These are phyloP conservation scores for Fistularia tabacaria DNA, from an alignment of 2,797 vertebrate species.

Conservation along the genomic window DNA sequence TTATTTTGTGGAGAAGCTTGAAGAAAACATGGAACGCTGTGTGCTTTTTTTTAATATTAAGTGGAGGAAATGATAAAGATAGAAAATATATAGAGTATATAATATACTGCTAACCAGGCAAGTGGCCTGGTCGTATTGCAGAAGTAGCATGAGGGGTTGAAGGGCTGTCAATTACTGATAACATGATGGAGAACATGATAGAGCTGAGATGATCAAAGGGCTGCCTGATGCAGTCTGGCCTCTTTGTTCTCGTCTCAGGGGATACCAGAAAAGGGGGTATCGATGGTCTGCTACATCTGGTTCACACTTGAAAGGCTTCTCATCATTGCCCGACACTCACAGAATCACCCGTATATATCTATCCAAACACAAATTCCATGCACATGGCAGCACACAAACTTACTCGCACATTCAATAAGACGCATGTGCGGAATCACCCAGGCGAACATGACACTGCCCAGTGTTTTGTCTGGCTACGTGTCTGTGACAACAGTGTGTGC, in stretches of 20 bases:
- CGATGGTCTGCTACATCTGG: conserved; percentile 31
- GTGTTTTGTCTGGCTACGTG: background rate
- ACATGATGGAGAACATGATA: conserved; percentile 23
- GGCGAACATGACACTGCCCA: background rate
- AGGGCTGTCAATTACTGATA: conserved; percentile 60
- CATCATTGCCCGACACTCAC: conserved; percentile 18
- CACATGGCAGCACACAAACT: conserved; percentile 7
- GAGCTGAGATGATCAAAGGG: conserved; percentile 62
- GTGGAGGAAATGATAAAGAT: too few species aligned
- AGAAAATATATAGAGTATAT: background rate
- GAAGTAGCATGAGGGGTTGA: conserved; percentile 21
- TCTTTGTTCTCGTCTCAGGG: conserved; percentile 67
- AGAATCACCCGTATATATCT: background rate
- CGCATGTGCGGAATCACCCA: background rate
- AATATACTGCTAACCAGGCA: conserved; percentile 1
- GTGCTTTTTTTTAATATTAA: too few species aligned
- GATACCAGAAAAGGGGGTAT: conserved; percentile 24
- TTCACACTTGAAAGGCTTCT: conserved; percentile 34
- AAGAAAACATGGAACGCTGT: too few species aligned
- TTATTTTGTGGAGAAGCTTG: too few species aligned
- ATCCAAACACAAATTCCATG: conserved; percentile 7
- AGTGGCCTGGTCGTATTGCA: conserved; percentile 14
- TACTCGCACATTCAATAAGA: background rate
- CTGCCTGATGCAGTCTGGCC: conserved; percentile 54
- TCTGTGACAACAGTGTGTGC: background rate